Evolutionary conservation across 2,888 invertebrate genomes (phyloP).

Genomic region (Thymelicus lineola): DNA sequence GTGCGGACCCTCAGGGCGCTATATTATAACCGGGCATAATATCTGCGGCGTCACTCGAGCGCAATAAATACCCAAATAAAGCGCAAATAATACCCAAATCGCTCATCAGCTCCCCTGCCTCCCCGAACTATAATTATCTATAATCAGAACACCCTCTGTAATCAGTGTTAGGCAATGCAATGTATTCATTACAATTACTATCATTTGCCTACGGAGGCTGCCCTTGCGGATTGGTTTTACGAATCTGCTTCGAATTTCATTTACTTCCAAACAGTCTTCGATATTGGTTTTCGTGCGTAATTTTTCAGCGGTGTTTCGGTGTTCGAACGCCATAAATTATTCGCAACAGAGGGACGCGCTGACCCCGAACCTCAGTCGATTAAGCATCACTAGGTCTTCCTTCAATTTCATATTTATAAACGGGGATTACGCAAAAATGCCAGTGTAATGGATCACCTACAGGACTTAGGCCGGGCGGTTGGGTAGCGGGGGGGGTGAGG

Average conservation of each 20-base stretch:
- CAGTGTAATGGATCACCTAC: slow-evolving; percentile 84
- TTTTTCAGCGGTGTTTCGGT: slow-evolving; percentile 52
- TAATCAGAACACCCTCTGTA: slow-evolving; percentile 63
- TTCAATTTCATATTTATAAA: slow-evolving; percentile 85
- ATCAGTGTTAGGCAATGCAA: slow-evolving; percentile 58
- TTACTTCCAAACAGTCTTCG: slow-evolving; percentile 14
- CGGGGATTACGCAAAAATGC: slow-evolving; percentile 85
- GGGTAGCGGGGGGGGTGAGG: slow-evolving; percentile 62
- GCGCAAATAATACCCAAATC: slow-evolving; percentile 89
- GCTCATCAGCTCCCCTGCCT: slow-evolving; percentile 76
- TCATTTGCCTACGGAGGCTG: slow-evolving; percentile 51
- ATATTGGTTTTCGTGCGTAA: slow-evolving; percentile 46
- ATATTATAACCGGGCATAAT: slow-evolving; percentile 73
- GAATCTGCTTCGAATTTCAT: slow-evolving; percentile 30
- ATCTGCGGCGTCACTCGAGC: slow-evolving; percentile 84
- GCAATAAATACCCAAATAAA: slow-evolving; percentile 88
- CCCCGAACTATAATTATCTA: slow-evolving; percentile 80
- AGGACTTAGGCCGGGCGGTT: slow-evolving; percentile 76
- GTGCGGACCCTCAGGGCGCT: slow-evolving; percentile 71
- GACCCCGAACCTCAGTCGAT: slow-evolving; percentile 84
- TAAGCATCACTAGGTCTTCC: slow-evolving; percentile 83
- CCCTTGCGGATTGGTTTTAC: slow-evolving; percentile 45
- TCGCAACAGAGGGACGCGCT: slow-evolving; percentile 64
- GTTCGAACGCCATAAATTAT: slow-evolving; percentile 68
- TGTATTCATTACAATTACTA: slow-evolving; percentile 57